Conservation (phyloP, 1,140 invertebrate species). For the Papilio machaon region DNA sequence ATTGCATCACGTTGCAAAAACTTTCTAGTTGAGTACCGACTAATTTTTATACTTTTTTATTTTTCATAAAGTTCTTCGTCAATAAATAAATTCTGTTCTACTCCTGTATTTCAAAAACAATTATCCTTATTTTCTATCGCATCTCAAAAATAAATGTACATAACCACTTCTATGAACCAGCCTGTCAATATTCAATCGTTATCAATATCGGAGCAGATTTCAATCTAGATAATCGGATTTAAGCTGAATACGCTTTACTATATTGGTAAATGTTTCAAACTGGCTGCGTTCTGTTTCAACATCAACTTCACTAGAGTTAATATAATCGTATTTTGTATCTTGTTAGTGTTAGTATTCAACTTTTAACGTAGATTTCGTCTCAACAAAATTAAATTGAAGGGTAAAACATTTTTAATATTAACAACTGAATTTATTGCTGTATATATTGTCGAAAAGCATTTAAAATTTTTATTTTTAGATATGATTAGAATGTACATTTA, state of each 20-base stretch:
- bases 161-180: neutral
- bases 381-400: neutral
- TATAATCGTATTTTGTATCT: neutral
- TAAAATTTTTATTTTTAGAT: neutral
- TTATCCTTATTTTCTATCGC: neutral
- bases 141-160: neutral
- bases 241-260: neutral
- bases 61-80: neutral
- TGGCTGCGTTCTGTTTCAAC: neutral
- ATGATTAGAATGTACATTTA: neutral
- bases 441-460: neutral
- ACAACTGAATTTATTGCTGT: neutral
- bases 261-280: constrained; percentile 9
- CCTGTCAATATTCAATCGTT: neutral
- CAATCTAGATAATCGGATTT: neutral
- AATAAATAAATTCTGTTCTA: neutral
- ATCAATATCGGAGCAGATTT: constrained; percentile 10
- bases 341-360: neutral
- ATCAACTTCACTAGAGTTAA: neutral
- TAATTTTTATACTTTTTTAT: no score
- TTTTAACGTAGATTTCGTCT: neutral
- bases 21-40: neutral
- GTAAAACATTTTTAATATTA: neutral
- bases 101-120: neutral
- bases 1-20: no score